Evolutionary conservation across 2,113 vertebrate species (phyloP).

Genomic region (Pyxicephalus adspersus): DNA sequence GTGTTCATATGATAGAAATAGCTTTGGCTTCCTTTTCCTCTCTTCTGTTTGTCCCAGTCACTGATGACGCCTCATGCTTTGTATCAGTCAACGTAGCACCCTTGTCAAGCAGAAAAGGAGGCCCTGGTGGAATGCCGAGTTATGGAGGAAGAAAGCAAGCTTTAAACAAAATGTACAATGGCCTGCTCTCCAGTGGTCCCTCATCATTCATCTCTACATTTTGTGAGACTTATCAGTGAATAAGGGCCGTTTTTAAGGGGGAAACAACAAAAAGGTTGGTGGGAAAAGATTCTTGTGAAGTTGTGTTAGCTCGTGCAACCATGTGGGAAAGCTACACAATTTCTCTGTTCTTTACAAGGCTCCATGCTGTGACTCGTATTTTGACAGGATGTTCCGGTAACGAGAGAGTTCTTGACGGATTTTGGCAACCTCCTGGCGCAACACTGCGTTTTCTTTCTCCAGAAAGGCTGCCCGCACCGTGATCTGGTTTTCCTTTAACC

Average conservation of each 20-base stretch:
- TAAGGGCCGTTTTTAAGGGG: conserved; percentile 18
- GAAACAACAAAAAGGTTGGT: conserved; percentile 10
- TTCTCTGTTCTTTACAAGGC: conserved; percentile 64
- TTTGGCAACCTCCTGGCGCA: conserved; percentile 87
- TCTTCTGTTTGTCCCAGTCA: neutral
- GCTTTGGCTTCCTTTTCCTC: conserved; percentile 32
- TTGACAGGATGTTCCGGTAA: conserved; percentile 85
- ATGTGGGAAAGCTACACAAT: conserved; percentile 24
- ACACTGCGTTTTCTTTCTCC: conserved; percentile 87
- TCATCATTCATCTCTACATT: conserved; percentile 4
- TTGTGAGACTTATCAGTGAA: conserved; percentile 29
- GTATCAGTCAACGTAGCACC: conserved; percentile 37
- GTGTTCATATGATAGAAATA: conserved; percentile 35
- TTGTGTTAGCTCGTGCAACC: conserved; percentile 53
- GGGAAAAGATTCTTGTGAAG: conserved; percentile 39
- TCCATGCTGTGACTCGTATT: conserved; percentile 85
- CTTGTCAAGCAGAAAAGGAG: conserved; percentile 37
- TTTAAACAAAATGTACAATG: conserved; percentile 12
- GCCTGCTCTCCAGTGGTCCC: conserved; percentile 41
- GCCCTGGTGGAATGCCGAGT: conserved; percentile 43
- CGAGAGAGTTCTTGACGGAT: conserved; percentile 89
- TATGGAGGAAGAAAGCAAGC: conserved; percentile 32
- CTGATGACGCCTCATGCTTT: conserved; percentile 45
- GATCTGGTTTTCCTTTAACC: conserved; percentile 94
- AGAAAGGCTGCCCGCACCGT: conserved; percentile 89